Base-by-base conservation (phyloP, 2,113 vertebrate genomes). In the Chitala chitala region DNA sequence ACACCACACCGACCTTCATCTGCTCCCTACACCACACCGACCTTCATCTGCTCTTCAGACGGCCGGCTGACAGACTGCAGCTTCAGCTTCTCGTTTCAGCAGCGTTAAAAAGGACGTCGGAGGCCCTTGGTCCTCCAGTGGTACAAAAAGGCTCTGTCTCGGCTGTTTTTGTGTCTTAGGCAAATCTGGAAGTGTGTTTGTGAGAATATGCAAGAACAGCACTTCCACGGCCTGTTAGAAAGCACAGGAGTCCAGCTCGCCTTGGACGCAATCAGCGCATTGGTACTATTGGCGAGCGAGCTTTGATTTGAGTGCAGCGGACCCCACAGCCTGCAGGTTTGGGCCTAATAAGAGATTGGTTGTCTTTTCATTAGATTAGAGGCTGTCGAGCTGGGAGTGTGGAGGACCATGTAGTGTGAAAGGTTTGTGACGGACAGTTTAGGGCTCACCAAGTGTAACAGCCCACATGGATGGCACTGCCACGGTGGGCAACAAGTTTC, bases 291-390 rank as follows among this genome's bases (percentile, higher is more conserved):
- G 46, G 24, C 24, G 42, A 12, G 7, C 64, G 29, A 48, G 64
- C 24, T 26, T 46, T 31, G 48, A 51, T 50, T 69, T 69, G 36
- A 69, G 46, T 53, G 68, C 17, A 22, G 2, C 8, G 46, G 66
- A 29, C 26, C 29, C n/a, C 26, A 3, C 4, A 17, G 46, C 5
- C 26, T 20, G 8, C 26, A 9, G 10, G 26, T 51, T 50, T 48
- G 40, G 40, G 22, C 42, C 64, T 68, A 68, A 68, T 68, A 68
- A 48, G 42, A 68, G 64, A 68, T 48, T 44, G 64, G 51, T 51
- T 69, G 68, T 20, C 46, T 69, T 69, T 69, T 69, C 46, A 69
- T 69, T 69, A 36, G 26, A 20, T 15, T 3, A 24, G 17, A 31
- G 12, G 68, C 26, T 15, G 46, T 31, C 2, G 10, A 22, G 46